Evolutionary conservation across 2,797 vertebrate species (phyloP).

Genomic region (Peromyscus nudipes): DNA sequence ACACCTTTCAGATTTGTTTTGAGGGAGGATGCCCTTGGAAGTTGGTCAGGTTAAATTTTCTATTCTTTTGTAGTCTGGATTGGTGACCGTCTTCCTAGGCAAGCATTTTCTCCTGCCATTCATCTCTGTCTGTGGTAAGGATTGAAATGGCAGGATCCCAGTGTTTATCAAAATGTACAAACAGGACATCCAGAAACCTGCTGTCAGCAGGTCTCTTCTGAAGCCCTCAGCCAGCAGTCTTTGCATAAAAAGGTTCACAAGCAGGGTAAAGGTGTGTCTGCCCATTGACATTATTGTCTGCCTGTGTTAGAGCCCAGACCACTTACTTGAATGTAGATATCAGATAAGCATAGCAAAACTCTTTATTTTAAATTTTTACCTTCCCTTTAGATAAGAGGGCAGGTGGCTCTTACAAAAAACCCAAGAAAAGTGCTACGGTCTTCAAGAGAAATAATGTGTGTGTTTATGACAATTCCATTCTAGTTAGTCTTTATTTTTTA

Average conservation of each 20-base stretch:
- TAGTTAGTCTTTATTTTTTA: not conserved
- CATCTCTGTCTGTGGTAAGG: constrained; percentile 44
- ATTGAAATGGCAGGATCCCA: constrained; percentile 59
- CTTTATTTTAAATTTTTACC: constrained; percentile 51
- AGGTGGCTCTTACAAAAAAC: not conserved
- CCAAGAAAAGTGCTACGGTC: not conserved
- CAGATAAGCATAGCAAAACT: constrained; percentile 42
- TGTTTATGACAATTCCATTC: constrained; percentile 30
- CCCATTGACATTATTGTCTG: constrained; percentile 63
- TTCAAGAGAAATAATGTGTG: not conserved
- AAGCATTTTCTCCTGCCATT: constrained; percentile 72
- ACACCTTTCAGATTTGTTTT: constrained; percentile 33
- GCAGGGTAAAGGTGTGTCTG: constrained; percentile 68
- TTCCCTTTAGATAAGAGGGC: not conserved
- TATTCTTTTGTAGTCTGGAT: constrained; percentile 63
- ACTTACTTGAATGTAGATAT: constrained; percentile 65
- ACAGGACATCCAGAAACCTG: constrained; percentile 32
- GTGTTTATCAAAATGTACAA: constrained; percentile 74
- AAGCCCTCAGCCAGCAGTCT: constrained; percentile 67
- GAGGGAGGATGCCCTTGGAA: constrained; percentile 29
- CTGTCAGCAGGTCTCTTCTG: constrained; percentile 72
- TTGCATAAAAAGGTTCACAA: constrained; percentile 75
- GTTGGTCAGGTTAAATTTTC: constrained; percentile 57
- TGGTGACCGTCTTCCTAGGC: constrained; percentile 62
- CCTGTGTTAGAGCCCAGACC: constrained; percentile 64